A percentile compares a stretch with the other conserved stretches of the same genome.
Evolutionary conservation across 2,113 vertebrate species (phyloP).

Genomic region (Bubo bubo): DNA sequence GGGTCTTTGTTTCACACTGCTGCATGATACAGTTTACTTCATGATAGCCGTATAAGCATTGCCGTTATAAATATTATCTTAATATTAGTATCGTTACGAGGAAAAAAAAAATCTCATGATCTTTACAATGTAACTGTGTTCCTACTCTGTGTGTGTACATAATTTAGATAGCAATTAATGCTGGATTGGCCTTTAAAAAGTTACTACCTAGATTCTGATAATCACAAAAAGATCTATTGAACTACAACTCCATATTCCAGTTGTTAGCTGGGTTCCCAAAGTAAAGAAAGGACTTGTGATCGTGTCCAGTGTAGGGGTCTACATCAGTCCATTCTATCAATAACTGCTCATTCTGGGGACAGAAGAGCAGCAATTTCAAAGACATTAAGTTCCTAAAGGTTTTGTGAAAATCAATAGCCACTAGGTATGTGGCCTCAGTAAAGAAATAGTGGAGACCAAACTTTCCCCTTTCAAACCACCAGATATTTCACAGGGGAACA

Average conservation of each 20-base stretch:
- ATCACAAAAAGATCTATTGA: background rate
- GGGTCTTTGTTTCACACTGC: background rate
- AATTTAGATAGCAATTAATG: background rate
- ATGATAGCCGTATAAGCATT: background rate
- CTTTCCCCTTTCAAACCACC: background rate
- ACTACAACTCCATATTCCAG: background rate
- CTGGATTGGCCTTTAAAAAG: background rate
- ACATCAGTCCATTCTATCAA: background rate
- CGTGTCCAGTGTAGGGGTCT: background rate
- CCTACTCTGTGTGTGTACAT: background rate
- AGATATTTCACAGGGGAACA: background rate
- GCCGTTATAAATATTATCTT: background rate
- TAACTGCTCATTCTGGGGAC: background rate
- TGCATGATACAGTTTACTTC: background rate
- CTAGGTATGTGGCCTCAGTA: background rate
- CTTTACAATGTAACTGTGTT: background rate
- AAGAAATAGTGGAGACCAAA: background rate
- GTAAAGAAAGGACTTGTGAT: background rate
- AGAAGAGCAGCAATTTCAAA: background rate
- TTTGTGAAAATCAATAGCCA: background rate
- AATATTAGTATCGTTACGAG: background rate
- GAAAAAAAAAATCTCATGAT: background rate
- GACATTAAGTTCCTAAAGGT: background rate
- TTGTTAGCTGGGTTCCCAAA: background rate
- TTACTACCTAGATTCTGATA: background rate